These are phyloP conservation scores for Homarus americanus DNA, from an alignment of 1,140 invertebrate species.

Conservation along the genomic window DNA sequence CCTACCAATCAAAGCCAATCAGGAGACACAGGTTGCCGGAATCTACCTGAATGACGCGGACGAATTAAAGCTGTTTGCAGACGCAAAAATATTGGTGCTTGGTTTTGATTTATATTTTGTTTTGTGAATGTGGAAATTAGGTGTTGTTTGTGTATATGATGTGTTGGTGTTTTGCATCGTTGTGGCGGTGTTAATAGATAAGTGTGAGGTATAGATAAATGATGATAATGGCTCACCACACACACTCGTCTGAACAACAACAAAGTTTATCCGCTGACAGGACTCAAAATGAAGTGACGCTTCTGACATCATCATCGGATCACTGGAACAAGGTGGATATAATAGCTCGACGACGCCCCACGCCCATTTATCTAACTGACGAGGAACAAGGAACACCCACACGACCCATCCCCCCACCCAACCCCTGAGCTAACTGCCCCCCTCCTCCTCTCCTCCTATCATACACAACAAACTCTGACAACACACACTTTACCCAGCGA, in stretches of 20 bases:
- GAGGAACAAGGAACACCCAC: conserved; percentile 11
- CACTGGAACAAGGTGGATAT: conserved; percentile 47
- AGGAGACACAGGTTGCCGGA: conserved; percentile 37
- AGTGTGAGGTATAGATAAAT: too few species aligned
- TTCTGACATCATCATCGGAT: conserved; percentile 48
- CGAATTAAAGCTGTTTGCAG: too few species aligned
- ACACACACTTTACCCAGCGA: too few species aligned
- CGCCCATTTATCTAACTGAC: conserved; percentile 27
- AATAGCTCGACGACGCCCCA: neutral
- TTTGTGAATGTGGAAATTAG: too few species aligned
- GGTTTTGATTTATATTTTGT: too few species aligned
- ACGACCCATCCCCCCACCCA: neutral
- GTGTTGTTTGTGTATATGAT: too few species aligned
- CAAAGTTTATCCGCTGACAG: conserved; percentile 49
- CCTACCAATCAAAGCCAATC: conserved; percentile 52
- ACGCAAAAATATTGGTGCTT: too few species aligned
- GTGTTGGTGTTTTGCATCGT: too few species aligned
- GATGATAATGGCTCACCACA: too few species aligned
- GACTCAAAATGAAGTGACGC: conserved; percentile 47
- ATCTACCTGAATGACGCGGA: neutral
- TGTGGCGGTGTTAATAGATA: too few species aligned
- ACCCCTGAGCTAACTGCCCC: neutral
- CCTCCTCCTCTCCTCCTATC: neutral
- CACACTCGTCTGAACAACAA: too few species aligned
- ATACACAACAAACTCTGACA: too few species aligned